phyloP scores from a whole-genome alignment of 92 coral and sea anemone genomes.

The Muricea muricata region DNA sequence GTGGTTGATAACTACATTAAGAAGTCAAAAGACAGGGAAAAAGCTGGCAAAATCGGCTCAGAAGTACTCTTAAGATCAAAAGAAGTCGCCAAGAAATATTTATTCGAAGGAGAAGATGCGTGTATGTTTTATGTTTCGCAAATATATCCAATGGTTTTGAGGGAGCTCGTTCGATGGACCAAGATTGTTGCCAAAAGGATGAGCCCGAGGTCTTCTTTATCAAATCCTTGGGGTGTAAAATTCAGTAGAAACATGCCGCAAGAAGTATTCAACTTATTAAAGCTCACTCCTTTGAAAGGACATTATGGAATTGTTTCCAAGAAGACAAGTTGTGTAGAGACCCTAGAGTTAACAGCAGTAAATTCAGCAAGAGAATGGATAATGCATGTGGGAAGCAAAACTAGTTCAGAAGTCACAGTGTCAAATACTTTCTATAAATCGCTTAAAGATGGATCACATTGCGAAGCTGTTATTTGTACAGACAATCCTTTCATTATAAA shows the following conservation, averaged over 20 bases:
- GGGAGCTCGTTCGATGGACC: slow-evolving; percentile 14
- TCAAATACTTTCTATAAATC: background rate
- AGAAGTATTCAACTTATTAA: background rate
- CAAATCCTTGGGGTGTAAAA: background rate
- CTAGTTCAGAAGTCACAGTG: background rate
- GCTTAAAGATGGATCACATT: background rate
- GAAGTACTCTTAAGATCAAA: background rate
- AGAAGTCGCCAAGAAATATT: background rate
- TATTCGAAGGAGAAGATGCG: background rate
- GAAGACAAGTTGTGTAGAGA: background rate
- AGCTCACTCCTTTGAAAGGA: background rate
- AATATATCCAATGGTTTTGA: slow-evolving; percentile 7
- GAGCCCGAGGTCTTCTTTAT: background rate
- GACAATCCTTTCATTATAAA: background rate
- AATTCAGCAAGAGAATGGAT: background rate
- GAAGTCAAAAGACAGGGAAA: background rate
- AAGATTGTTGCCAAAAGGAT: background rate
- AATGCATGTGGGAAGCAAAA: background rate
- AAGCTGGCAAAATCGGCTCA: background rate
- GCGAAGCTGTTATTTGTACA: background rate
- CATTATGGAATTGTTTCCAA: background rate
- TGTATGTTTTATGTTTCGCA: background rate
- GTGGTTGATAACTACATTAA: background rate
- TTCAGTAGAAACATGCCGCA: background rate
- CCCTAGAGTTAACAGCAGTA: background rate